These are phyloP conservation scores for Allochrocebus solatus DNA, from an alignment of 2,797 vertebrate genomes.

Conservation along the genomic window DNA sequence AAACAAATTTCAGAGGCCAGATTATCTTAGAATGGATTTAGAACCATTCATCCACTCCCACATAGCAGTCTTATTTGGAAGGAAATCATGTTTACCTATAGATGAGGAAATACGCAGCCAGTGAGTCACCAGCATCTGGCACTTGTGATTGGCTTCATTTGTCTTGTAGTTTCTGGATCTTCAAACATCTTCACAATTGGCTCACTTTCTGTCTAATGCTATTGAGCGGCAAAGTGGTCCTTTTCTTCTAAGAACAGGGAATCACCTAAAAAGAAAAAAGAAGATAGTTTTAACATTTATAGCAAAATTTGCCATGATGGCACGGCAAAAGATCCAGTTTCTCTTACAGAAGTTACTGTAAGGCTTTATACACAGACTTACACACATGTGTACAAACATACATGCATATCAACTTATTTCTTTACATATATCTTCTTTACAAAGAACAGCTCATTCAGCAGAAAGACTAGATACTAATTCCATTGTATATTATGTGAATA, in stretches of 20 bases:
- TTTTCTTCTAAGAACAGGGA: not conserved
- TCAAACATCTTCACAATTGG: not conserved
- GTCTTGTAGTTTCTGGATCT: not conserved
- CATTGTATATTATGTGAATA: not conserved
- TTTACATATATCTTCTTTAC: not conserved
- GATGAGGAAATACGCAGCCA: fast-evolving
- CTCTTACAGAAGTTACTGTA: not conserved
- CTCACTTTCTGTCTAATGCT: not conserved
- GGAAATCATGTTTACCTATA: not conserved
- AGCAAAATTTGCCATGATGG: not conserved
- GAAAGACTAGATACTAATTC: not conserved
- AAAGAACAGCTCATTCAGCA: not conserved
- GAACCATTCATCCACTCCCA: fast-evolving
- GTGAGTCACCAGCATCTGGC: not conserved
- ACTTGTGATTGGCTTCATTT: not conserved
- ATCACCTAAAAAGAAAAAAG: not conserved
- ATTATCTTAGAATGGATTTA: not conserved
- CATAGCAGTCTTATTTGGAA: fast-evolving
- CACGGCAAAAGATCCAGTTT: not conserved
- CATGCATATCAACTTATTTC: not conserved
- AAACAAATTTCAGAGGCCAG: not conserved
- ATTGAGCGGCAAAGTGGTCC: fast-evolving
- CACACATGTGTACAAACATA: not conserved
- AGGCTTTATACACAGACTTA: not conserved
- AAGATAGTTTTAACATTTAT: no score